These are phyloP conservation scores for Tipula vernalis DNA, from an alignment of 2,888 invertebrate genomes.

Conservation along the genomic window DNA sequence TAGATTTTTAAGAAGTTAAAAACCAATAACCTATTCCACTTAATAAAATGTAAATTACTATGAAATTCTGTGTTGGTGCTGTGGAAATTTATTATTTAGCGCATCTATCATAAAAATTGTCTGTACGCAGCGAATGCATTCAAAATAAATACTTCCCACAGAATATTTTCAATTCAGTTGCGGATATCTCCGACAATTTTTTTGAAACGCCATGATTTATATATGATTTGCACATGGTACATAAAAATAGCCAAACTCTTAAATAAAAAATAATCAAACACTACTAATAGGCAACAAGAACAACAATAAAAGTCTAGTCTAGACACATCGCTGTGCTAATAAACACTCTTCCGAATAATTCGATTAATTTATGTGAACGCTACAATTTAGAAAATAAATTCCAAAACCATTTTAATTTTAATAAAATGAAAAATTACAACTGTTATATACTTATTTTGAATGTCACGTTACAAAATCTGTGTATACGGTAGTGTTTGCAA, in stretches of 20 bases:
- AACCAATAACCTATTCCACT: too few species aligned
- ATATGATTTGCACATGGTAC: not conserved
- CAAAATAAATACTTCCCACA: not conserved
- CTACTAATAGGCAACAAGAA: not conserved
- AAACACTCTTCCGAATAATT: not conserved
- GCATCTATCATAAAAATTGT: too few species aligned
- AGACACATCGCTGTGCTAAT: not conserved
- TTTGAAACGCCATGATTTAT: not conserved
- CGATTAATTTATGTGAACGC: not conserved
- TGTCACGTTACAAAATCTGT: not conserved
- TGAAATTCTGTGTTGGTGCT: too few species aligned
- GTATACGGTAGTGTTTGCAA: not conserved
- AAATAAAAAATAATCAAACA: not conserved
- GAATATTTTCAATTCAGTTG: not conserved
- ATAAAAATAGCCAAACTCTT: not conserved
- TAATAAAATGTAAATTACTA: too few species aligned
- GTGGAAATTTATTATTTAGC: too few species aligned
- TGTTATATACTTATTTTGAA: not conserved
- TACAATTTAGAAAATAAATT: not conserved
- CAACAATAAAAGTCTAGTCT: not conserved
- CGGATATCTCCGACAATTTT: not conserved
- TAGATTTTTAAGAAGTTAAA: too few species aligned
- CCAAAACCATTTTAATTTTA: not conserved
- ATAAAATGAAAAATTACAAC: not conserved
- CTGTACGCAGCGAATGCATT: not conserved